Evolutionary conservation across 1,140 invertebrate genomes (phyloP), one percentile per base, ranked within the genome.

Genomic region (Drosophila yakuba): DNA sequence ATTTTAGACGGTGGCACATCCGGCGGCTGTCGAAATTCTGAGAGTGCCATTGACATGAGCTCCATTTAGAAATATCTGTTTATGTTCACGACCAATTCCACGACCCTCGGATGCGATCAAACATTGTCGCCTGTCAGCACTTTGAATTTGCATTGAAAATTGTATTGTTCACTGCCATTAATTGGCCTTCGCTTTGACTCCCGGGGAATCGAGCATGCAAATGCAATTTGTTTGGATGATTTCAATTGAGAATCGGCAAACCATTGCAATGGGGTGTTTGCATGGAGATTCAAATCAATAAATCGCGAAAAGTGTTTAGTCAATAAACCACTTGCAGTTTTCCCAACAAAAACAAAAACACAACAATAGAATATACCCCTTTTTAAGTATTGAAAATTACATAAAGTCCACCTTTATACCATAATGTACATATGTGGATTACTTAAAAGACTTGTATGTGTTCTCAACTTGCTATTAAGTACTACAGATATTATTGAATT

Each of bases 101-200:
- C 43, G 1, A 50, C 41, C 14, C 15, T 62, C 38, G 38, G 38
- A 10, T 28, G 48, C 52, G 11, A 61, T 62, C 44, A 60, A 17
- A 77, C 51, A 56, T 56, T 76, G 66, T 80, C 61, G 64, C 61
- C 78, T 86, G 84, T 88, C 83, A 89, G 81, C 84, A 83, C 80
- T 60, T 56, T 45, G 64, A 60, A 74, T 79, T 60, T 25, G 47
- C 71, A 74, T 86, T 76, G 54, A 69, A 52, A 58, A 44, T 47
- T 52, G 45, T 52, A 69, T 57, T 64, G 28, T 64, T 78, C 83
- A 52, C 25, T 38, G 44, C 50, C 54, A 72, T 78, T 78, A 78
- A 83, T 89, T 80, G 83, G 78, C 83, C 83, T 86, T 86, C 73
- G 64, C 51, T 41, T 55, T 47, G 66, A 66, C 43, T 61, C 17